Percentiles rank a stretch among this genome's conserved stretches.
Evolutionary conservation across 2,888 invertebrate species (phyloP).

Genomic region (Ophion ventricosus): DNA sequence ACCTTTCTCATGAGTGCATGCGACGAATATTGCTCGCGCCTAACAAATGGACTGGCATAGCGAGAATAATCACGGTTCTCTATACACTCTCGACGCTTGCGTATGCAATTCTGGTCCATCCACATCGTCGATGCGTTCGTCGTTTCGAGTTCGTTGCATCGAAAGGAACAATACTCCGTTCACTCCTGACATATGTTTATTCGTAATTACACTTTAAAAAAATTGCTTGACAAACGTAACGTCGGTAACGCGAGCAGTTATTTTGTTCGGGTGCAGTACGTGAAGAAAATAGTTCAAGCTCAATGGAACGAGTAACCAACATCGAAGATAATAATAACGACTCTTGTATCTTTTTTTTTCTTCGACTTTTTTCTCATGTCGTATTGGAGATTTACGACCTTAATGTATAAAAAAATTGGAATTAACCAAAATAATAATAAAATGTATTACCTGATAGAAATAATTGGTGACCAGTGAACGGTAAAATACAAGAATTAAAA

Average conservation of each 20-base stretch:
- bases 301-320: too few relatives aligned
- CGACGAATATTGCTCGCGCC: constrained; percentile 37
- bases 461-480: too few relatives aligned
- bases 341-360: too few relatives aligned
- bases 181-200: not conserved
- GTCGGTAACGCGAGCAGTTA: not conserved
- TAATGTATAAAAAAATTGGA: too few relatives aligned
- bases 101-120: not conserved
- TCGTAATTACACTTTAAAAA: not conserved
- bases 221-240: not conserved
- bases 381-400: too few relatives aligned
- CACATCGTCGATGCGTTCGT: not conserved
- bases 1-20: constrained; percentile 56
- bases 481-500: too few relatives aligned
- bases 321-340: too few relatives aligned
- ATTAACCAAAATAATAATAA: too few relatives aligned
- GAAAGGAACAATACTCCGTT: not conserved
- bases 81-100: not conserved
- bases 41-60: constrained; percentile 2
- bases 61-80: constrained; percentile 23
- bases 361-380: too few relatives aligned
- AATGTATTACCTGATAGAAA: too few relatives aligned
- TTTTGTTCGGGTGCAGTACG: too few relatives aligned
- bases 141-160: not conserved
- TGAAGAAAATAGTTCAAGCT: too few relatives aligned